These are phyloP conservation scores for Halichoeres trimaculatus DNA, from an alignment of 2,113 vertebrate genomes.

Conservation along the genomic window DNA sequence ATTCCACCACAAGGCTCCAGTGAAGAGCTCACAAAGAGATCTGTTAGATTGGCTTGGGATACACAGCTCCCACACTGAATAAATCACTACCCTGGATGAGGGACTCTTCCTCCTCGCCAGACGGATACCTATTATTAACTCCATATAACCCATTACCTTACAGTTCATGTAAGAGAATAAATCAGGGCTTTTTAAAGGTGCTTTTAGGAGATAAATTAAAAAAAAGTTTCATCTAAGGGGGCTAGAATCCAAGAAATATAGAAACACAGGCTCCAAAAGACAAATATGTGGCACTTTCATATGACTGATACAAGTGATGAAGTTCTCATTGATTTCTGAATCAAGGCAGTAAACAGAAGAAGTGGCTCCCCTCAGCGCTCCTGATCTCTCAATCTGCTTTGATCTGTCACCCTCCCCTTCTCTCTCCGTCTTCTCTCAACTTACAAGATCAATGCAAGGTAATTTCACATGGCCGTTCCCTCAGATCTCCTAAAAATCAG, in stretches of 20 bases:
- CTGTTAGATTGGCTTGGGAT: conserved; percentile 62
- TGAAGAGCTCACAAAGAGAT: conserved; percentile 68
- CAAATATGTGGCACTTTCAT: not conserved
- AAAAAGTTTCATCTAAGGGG: not conserved
- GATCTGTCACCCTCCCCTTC: conserved; percentile 16
- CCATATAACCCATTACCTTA: conserved; percentile 22
- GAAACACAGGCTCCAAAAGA: not conserved
- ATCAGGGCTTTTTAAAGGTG: not conserved
- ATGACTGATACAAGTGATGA: conserved; percentile 32
- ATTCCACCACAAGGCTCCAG: conserved; percentile 44
- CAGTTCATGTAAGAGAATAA: conserved; percentile 15
- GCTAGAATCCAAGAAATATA: not conserved
- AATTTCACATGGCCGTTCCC: conserved; percentile 71
- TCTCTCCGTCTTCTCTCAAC: conserved; percentile 50
- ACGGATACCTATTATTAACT: conserved; percentile 52
- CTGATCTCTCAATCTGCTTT: conserved; percentile 41
- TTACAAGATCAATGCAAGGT: conserved; percentile 75
- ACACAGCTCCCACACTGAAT: conserved; percentile 62
- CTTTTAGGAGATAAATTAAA: conserved; percentile 15
- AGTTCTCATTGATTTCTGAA: conserved; percentile 54
- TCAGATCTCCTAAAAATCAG: conserved; percentile 75
- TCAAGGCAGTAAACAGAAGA: conserved; percentile 40
- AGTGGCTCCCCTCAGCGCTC: conserved; percentile 13
- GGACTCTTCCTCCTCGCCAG: conserved; percentile 28
- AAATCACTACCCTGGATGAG: conserved; percentile 44